Evolutionary conservation across 1,140 invertebrate genomes (phyloP).

Genomic region (Drosophila pruinosa): DNA sequence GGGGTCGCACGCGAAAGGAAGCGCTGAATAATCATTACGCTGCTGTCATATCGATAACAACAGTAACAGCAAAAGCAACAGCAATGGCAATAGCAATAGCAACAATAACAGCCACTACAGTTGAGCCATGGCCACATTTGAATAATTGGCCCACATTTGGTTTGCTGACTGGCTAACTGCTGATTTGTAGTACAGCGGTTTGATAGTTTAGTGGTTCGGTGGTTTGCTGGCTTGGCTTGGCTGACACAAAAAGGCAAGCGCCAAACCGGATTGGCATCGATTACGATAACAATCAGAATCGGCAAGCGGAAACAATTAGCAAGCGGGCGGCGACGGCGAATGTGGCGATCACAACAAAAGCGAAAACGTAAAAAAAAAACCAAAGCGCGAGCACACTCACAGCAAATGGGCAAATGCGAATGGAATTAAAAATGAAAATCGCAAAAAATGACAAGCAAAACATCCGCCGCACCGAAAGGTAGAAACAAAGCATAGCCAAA

Average conservation of each 20-base stretch:
- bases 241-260: slow-evolving; percentile 64
- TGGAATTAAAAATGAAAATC: slow-evolving; percentile 30
- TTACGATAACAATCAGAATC: slow-evolving; percentile 56
- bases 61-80: slow-evolving; percentile 2
- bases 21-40: slow-evolving; percentile 74
- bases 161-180: not conserved
- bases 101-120: not conserved
- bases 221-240: slow-evolving; percentile 1
- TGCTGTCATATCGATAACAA: slow-evolving; percentile 66
- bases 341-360: slow-evolving; percentile 67
- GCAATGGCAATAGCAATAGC: not conserved
- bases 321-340: slow-evolving; percentile 49
- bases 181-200: not conserved
- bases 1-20: slow-evolving; percentile 67
- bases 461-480: slow-evolving; percentile 32
- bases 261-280: slow-evolving; percentile 55
- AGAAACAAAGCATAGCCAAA: slow-evolving; percentile 4
- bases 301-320: slow-evolving; percentile 43
- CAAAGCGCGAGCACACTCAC: slow-evolving; percentile 20
- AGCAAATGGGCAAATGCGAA: slow-evolving; percentile 47
- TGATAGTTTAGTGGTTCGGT: not conserved
- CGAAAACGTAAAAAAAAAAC: slow-evolving; percentile 7
- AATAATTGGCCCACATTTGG: slow-evolving; percentile 53
- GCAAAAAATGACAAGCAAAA: slow-evolving; percentile 46
- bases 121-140: slow-evolving; percentile 26